Base-by-base conservation (phyloP, 2,113 vertebrate species). In the Varanus salvator region DNA sequence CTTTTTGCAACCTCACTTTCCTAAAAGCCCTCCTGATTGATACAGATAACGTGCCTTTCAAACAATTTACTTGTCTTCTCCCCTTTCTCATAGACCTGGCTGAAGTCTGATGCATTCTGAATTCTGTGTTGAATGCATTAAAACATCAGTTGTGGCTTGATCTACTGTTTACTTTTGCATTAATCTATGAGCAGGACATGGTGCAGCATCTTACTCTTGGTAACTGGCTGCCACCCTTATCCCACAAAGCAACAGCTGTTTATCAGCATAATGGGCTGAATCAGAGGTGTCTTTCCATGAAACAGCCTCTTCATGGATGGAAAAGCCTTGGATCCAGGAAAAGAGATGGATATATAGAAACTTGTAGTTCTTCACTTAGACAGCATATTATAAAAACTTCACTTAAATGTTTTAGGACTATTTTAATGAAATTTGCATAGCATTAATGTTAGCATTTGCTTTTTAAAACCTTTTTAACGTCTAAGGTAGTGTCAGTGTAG, bases 401-500 rank as follows among this genome's bases (percentile, higher is more conserved):
- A 64, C 91, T 54, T 85, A 78, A 89, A 89, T 89, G 1, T 11
- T 92, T 82, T 91, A 88, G 88, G 88, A 85, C 69, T 57, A 83
- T 66, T 86, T 21, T 76, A 27, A 93, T 52, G 94, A 95, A 96
- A 60, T 85, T 89, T 91, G 93, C 89, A 95, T 96, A 96, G 95
- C 95, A 95, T 93, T 90, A 92, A 94, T 93, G 91, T 91, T 90
- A 96, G 93, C 94, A 96, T 92, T 93, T 91, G 88, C 88, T 92
- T 81, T 88, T 85, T 81, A 94, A 97, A 97, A 97, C 97, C 97
- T 97, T 97, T 72, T 72, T 14, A 97, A 97, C 97, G 97, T 96
- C 97, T 97, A 97, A 96, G 97, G 97, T 97, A 97, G 96, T 97
- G 97, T 94, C 97, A 96, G 97, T 97, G 95, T 97, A 95, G 97